Evolutionary conservation across 1,140 invertebrate genomes (phyloP), one percentile per base, ranked within the genome.

Genomic region (Drosophila quadrilineata): DNA sequence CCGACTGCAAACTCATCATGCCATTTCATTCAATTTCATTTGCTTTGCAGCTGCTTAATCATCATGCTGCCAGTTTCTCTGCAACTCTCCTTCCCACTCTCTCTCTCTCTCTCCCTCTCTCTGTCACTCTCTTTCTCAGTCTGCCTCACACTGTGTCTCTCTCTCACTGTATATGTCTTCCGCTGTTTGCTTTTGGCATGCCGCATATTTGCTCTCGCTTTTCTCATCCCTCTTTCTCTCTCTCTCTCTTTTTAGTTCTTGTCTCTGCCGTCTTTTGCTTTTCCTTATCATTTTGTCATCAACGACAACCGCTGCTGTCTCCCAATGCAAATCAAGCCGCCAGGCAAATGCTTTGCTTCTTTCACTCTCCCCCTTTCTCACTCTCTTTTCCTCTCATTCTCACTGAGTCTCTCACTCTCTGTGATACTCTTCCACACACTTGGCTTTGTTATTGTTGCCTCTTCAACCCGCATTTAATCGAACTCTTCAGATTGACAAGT

Each of bases 211-310:
- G 10, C 26, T 12, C n/a, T 26, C 6, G 6, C 9, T 4, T 12
- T 24, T 21, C 2, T 6, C 2, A 19, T 41, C 40, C 14, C 24
- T 29, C 33, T 16, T 26, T 24, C 2, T 16, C 12, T 9, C 26
- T 12, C 29, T 12, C 16, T 16, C 26, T 5, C 9, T 48, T n/a
- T n/a, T n/a, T 19, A 28, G 17, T 12, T 21, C 1, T 8, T 19
- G 1, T 33, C 8, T 38, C 19, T 48, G 8, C 4, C 26, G 10
- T 31, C 14, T 17, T 31, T 49, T 9, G 5, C n/a, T 28, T 40
- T 31, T n/a, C 31, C 64, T 67, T 67, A 67, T 67, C 58, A 62
- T 41, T 54, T 67, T 62, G 64, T 67, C 64, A 67, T 67, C 64
- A 54, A 35, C 49, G 49, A 28, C 64, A 26, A 43, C 57, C 26